These are phyloP conservation scores for Astatoreochromis straeleni DNA, from an alignment of 2,113 vertebrate genomes.

Conservation along the genomic window DNA sequence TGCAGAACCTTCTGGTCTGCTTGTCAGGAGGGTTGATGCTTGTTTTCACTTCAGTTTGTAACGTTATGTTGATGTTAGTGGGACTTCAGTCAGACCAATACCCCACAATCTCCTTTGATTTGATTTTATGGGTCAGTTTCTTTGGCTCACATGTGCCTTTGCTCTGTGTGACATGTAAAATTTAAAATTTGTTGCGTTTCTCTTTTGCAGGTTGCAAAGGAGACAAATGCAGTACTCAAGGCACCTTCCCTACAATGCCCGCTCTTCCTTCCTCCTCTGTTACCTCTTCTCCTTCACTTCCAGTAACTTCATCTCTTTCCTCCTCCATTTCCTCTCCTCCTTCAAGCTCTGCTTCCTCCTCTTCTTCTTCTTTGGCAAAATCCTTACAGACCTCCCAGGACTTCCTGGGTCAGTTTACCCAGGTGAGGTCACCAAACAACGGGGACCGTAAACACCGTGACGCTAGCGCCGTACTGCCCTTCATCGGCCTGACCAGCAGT, in stretches of 20 bases:
- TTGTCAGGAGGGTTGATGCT: background rate
- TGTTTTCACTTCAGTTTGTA: background rate
- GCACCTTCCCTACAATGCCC: background rate
- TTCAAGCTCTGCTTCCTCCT: background rate
- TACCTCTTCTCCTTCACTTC: background rate
- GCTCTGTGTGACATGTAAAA: background rate
- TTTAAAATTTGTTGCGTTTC: background rate
- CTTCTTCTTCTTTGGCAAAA: background rate
- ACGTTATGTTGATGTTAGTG: background rate
- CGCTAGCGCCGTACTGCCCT: slow-evolving; percentile 49
- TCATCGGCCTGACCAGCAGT: slow-evolving; percentile 61
- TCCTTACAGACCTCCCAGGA: background rate
- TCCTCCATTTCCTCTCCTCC: background rate
- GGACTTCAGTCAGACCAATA: background rate
- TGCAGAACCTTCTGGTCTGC: background rate
- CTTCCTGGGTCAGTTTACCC: slow-evolving; percentile 30
- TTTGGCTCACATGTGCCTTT: background rate
- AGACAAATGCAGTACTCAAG: background rate
- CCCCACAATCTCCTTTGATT: background rate
- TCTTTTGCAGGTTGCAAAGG: slow-evolving; percentile 12
- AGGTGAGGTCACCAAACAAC: slow-evolving; percentile 30
- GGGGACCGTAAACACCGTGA: slow-evolving; percentile 56
- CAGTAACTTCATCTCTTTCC: background rate
- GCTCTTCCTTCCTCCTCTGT: background rate
- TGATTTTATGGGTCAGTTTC: background rate